These are phyloP conservation scores for Patella caerulea DNA, from an alignment of 2,888 invertebrate species.

Conservation along the genomic window DNA sequence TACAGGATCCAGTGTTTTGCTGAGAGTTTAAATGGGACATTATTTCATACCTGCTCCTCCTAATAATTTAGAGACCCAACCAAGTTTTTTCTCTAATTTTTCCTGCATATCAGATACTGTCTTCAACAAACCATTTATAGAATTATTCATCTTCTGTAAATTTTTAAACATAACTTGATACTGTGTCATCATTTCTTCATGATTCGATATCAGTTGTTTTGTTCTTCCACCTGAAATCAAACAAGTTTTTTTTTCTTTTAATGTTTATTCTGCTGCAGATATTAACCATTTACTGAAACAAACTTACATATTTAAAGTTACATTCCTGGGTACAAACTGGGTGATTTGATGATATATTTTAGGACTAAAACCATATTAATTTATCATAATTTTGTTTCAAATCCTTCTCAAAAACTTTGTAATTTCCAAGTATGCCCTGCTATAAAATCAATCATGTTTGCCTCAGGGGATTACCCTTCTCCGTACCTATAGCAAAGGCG, in stretches of 20 bases:
- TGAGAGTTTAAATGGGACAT: not conserved
- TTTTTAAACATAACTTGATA: conserved; percentile 54
- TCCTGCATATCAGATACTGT: conserved; percentile 53
- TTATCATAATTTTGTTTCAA: no score
- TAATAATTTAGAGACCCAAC: conserved; percentile 56
- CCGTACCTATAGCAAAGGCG: no score
- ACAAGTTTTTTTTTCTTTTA: not conserved
- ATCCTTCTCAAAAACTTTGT: no score
- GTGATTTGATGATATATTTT: no score
- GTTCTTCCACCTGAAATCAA: conserved; percentile 53
- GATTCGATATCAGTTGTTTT: conserved; percentile 48
- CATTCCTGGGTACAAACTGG: no score
- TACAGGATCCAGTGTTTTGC: not conserved
- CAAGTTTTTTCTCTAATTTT: conserved; percentile 55
- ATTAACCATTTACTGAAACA: not conserved
- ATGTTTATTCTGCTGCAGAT: no score
- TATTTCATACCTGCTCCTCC: conserved; percentile 49
- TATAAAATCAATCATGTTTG: no score
- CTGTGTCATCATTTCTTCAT: conserved; percentile 50
- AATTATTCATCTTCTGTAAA: conserved; percentile 58
- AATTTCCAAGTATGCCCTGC: no score
- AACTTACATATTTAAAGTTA: conserved; percentile 3
- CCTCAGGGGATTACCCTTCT: no score
- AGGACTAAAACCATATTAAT: no score
- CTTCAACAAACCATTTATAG: conserved; percentile 52